Evolutionary conservation across 2,888 invertebrate species (phyloP), one percentile per base, ranked within the genome.

Genomic region (Lacanobia oleracea): DNA sequence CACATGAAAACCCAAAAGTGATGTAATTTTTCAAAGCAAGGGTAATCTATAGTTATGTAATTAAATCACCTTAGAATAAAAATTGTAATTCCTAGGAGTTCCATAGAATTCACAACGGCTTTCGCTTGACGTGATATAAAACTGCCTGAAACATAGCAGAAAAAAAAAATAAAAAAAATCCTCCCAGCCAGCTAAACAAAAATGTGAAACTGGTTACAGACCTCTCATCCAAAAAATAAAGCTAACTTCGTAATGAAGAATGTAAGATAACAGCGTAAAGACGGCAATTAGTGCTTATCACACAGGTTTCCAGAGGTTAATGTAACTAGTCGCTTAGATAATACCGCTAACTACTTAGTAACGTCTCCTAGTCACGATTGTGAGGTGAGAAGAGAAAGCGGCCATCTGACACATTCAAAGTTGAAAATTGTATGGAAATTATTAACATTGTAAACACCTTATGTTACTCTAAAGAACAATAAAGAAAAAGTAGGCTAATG

Each of bases 221-320:
- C 43, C 43, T 14, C 0, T 43, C 12, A 37, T 10, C 1, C 5
- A 9, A 16, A 18, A 27, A n/a, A 37, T 23, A 37, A n/a, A n/a
- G 5, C 45, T 45, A 8, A n/a, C 8, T 18, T 12, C 21, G 16
- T 59, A 7, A 23, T 40, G 18, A 8, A 48, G 10, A 48, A 14
- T 12, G 2, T 9, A 48, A 9, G 53, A 61, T 57, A 61, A 27
- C 12, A 57, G 3, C 53, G 69, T 60, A 51, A 67, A 61, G 64
- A 69, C 16, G 48, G 0, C 43, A 73, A 63, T 54, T 54, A 60
- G 16, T 63, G 14, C 23, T 78, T 68, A 69, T 78, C 68, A 45
- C 53, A 18, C 21, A 33, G 57, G 62, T 78, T 63, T 66, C 43
- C 7, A 63, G 37, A 73, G 62, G 78, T 73, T 69, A 66, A 69